These are phyloP conservation scores for Camponotus pennsylvanicus DNA, from an alignment of 1,140 invertebrate genomes.

Conservation along the genomic window DNA sequence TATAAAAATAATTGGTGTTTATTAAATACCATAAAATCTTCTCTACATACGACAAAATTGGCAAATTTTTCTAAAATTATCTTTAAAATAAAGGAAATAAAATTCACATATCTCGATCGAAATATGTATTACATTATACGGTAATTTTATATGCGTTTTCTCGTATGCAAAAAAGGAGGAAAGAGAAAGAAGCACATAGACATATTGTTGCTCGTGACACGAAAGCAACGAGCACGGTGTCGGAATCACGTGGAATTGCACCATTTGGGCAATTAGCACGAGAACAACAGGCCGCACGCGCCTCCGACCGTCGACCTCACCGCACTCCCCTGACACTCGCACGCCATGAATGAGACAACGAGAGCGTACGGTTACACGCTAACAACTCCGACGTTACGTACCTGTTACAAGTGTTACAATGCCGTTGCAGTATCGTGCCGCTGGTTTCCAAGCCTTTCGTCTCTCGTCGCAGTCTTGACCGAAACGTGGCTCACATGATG, in stretches of 20 bases:
- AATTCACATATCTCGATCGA: not conserved
- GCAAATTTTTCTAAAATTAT: not conserved
- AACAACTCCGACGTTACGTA: constrained; percentile 60
- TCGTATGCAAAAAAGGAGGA: not conserved
- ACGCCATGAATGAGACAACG: constrained; percentile 81
- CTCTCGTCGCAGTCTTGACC: not conserved
- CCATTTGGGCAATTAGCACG: constrained; percentile 82
- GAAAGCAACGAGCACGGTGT: constrained; percentile 67
- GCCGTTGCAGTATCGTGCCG: constrained; percentile 43
- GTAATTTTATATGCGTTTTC: constrained; percentile 2
- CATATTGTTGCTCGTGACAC: constrained; percentile 9
- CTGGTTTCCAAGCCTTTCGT: constrained; percentile 12
- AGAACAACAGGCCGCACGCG: constrained; percentile 79
- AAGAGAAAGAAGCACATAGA: constrained; percentile 20
- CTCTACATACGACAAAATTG: not conserved
- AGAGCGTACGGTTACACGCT: constrained; percentile 71
- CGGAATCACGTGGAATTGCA: constrained; percentile 78
- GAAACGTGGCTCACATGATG: constrained; percentile 33
- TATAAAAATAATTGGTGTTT: not conserved
- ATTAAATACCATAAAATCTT: not conserved
- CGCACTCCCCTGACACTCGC: constrained; percentile 53
- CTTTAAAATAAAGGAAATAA: not conserved
- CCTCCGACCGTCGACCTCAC: constrained; percentile 71
- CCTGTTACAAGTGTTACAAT: constrained; percentile 69
- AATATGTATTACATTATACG: not conserved